Evolutionary conservation across 1,140 invertebrate species (phyloP).

Genomic region (Drosophila tropicalis): DNA sequence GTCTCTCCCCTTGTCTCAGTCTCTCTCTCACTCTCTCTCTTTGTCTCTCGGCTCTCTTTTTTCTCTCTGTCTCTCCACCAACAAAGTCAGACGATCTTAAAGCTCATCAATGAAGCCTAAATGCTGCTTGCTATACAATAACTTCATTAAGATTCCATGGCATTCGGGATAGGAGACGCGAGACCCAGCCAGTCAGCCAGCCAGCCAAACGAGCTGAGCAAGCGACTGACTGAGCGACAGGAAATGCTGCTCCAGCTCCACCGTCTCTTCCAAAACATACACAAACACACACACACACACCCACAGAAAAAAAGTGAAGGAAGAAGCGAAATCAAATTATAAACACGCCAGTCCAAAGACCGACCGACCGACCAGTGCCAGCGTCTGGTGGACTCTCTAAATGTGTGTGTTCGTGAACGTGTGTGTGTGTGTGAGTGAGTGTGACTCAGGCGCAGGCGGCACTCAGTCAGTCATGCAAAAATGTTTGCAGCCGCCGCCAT

Average conservation of each 20-base stretch:
- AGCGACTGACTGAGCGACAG: constrained; percentile 48
- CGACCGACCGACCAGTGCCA: constrained; percentile 25
- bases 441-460: constrained; percentile 66
- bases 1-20: neutral
- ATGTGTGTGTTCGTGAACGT: constrained; percentile 35
- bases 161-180: constrained; percentile 48
- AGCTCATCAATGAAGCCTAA: constrained; percentile 40
- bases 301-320: constrained; percentile 34
- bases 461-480: constrained; percentile 80
- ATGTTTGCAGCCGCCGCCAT: constrained; percentile 65
- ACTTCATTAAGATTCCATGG: constrained; percentile 79
- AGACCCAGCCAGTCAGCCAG: constrained; percentile 36
- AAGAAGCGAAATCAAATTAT: constrained; percentile 81
- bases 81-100: constrained; percentile 37
- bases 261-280: constrained; percentile 27
- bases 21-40: constrained; percentile 4
- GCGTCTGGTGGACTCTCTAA: constrained; percentile 52
- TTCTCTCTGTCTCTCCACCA: neutral
- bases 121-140: constrained; percentile 58
- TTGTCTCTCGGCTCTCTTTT: neutral
- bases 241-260: constrained; percentile 64
- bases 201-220: constrained; percentile 56
- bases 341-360: constrained; percentile 73
- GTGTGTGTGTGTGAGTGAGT: constrained; percentile 40
- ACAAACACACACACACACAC: constrained; percentile 29